Conservation (phyloP, 2,797 vertebrate species). For the Petrocephalus sullivani region DNA sequence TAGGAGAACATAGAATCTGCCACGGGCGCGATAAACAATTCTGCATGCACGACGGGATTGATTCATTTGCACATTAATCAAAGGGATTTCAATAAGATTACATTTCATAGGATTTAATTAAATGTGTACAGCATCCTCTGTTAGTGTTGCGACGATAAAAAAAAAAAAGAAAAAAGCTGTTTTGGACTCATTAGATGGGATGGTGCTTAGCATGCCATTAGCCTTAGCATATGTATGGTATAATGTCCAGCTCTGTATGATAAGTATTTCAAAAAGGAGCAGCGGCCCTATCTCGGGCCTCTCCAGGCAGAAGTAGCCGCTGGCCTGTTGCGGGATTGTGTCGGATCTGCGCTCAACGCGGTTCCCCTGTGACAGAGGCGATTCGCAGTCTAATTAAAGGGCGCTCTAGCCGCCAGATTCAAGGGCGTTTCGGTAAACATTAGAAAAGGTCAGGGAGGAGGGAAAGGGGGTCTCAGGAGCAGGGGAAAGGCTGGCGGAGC, state of each 20-base stretch:
- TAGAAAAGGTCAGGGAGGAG: neutral
- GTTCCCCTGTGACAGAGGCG: neutral
- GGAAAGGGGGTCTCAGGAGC: neutral
- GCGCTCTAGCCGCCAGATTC: neutral
- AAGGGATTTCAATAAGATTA: conserved; percentile 7
- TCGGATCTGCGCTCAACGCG: too few relatives aligned
- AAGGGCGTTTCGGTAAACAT: neutral
- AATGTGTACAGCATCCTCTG: neutral
- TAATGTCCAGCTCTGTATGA: neutral
- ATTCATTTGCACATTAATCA: conserved; percentile 9
- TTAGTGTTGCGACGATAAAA: neutral
- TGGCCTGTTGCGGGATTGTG: neutral
- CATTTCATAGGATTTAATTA: conserved; percentile 18
- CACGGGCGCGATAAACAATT: neutral
- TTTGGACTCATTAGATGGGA: neutral
- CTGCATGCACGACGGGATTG: conserved; percentile 5
- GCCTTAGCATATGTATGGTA: neutral
- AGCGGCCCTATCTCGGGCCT: neutral
- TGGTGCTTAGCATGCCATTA: neutral
- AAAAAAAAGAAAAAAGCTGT: neutral
- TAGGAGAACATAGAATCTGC: neutral
- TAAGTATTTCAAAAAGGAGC: neutral
- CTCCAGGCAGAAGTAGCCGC: neutral
- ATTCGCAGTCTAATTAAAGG: conserved; percentile 9
- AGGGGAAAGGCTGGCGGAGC: neutral